Percentiles rank a stretch among this genome's conserved stretches.
Conservation (phyloP, 37 sponge, comb jelly and placozoan genomes). For the Ianthella basta region DNA sequence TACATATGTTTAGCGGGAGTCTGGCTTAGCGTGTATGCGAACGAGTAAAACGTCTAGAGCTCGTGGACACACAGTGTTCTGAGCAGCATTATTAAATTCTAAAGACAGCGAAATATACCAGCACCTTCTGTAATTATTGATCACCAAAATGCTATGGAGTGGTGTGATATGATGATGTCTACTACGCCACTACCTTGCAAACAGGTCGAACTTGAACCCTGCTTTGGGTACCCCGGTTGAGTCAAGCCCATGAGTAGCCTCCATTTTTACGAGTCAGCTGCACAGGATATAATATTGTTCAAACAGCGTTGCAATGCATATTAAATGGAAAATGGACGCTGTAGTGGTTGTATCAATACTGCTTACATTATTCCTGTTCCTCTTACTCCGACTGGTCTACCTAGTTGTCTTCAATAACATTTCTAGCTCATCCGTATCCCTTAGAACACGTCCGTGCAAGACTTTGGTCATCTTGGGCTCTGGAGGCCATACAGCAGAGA, state of each 20-base stretch:
- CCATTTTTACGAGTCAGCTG: conserved; percentile 36
- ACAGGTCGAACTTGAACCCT: conserved; percentile 83
- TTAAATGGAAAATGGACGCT: neutral
- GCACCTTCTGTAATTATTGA: too few relatives aligned
- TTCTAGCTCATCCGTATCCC: neutral
- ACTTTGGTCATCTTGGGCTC: conserved; percentile 87
- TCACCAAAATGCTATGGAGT: too few relatives aligned
- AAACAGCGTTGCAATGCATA: neutral
- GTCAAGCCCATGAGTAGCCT: conserved; percentile 39
- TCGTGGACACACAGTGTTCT: too few relatives aligned
- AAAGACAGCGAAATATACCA: too few relatives aligned
- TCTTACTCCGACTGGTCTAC: neutral
- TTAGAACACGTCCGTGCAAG: conserved; percentile 46
- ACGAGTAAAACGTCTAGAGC: too few relatives aligned
- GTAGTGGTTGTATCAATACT: neutral
- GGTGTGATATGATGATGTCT: too few relatives aligned
- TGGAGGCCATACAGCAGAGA: conserved; percentile 96
- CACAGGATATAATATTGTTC: neutral
- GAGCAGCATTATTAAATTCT: too few relatives aligned
- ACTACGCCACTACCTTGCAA: conserved; percentile 69
- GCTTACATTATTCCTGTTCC: neutral
- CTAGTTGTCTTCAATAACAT: neutral
- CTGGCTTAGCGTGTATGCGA: too few relatives aligned
- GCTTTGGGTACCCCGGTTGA: conserved; percentile 37
- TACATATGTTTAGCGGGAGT: too few relatives aligned